Percentiles rank a stretch among this genome's conserved stretches.
Conservation (phyloP, 2,888 invertebrate genomes). For the Ischnus inquisitorius region DNA sequence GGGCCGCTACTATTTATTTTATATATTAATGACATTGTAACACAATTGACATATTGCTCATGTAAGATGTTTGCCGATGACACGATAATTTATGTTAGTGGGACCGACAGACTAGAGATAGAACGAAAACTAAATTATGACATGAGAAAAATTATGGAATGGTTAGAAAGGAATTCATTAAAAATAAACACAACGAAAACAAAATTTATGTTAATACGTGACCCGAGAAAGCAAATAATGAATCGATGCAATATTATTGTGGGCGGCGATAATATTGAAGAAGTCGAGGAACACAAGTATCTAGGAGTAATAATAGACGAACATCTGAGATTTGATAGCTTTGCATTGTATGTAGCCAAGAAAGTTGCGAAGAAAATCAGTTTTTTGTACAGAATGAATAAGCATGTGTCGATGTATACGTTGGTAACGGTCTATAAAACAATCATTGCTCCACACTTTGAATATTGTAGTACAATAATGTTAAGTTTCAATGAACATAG, state of each 20-base stretch:
- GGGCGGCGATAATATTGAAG: not conserved
- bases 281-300: slow-evolving; percentile 41
- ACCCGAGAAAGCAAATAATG: not conserved
- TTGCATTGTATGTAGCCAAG: slow-evolving; percentile 40
- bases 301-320: slow-evolving; percentile 56
- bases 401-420: slow-evolving; percentile 32
- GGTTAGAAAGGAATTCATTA: not conserved
- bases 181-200: slow-evolving; percentile 11
- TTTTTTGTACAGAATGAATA: slow-evolving; percentile 57
- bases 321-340: slow-evolving; percentile 47
- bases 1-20: slow-evolving; percentile 16
- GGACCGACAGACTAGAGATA: not conserved
- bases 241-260: not conserved
- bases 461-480: slow-evolving; percentile 62
- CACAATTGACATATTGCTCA: not conserved
- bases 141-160: not conserved
- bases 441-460: slow-evolving; percentile 65
- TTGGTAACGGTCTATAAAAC: slow-evolving; percentile 45
- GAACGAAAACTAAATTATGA: slow-evolving; percentile 12
- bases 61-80: slow-evolving; percentile 27
- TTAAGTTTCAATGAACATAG: not conserved
- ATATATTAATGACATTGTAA: slow-evolving; percentile 26
- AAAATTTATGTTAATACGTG: slow-evolving; percentile 22
- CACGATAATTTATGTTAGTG: not conserved
- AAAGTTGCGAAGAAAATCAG: slow-evolving; percentile 59